A percentile compares a stretch with the other conserved stretches of the same genome.
Evolutionary conservation across 1,140 invertebrate species (phyloP).

Genomic region (Trissolcus basalis): DNA sequence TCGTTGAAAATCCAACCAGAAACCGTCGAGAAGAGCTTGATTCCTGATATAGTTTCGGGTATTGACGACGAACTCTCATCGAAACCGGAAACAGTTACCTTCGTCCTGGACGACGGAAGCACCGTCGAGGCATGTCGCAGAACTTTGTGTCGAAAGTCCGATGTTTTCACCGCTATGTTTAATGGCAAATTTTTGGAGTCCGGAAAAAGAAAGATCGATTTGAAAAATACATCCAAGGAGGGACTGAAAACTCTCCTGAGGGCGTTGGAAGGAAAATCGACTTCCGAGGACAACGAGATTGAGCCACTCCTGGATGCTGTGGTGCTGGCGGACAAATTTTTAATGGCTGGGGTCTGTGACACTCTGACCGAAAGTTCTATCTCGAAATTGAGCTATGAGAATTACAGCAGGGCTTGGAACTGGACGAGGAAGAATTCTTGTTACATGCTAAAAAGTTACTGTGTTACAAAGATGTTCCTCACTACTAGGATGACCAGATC

Average conservation of each 20-base stretch:
- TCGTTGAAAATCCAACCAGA: conserved; percentile 63
- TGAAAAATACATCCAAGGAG: conserved; percentile 78
- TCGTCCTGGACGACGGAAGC: conserved; percentile 80
- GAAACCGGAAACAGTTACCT: conserved; percentile 73
- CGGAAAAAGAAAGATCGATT: conserved; percentile 75
- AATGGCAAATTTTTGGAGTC: conserved; percentile 82
- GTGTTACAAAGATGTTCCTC: conserved; percentile 69
- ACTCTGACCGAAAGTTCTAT: conserved; percentile 73
- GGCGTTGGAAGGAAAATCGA: conserved; percentile 71
- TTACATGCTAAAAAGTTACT: conserved; percentile 64
- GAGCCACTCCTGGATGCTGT: conserved; percentile 81
- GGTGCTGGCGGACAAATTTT: conserved; percentile 80
- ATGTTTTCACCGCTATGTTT: conserved; percentile 81
- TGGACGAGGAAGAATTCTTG: conserved; percentile 71
- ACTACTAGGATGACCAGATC: conserved; percentile 63
- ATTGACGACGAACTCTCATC: neutral
- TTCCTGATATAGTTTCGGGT: neutral
- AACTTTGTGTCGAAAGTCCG: conserved; percentile 80
- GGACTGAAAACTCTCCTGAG: conserved; percentile 77
- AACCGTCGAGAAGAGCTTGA: conserved; percentile 32
- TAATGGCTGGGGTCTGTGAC: conserved; percentile 79
- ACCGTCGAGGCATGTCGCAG: conserved; percentile 78
- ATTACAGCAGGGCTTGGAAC: conserved; percentile 70
- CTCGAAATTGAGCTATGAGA: conserved; percentile 66
- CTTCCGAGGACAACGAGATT: conserved; percentile 75